Base-by-base conservation (phyloP, 2,888 invertebrate species). In the Drosophila neotestacea region DNA sequence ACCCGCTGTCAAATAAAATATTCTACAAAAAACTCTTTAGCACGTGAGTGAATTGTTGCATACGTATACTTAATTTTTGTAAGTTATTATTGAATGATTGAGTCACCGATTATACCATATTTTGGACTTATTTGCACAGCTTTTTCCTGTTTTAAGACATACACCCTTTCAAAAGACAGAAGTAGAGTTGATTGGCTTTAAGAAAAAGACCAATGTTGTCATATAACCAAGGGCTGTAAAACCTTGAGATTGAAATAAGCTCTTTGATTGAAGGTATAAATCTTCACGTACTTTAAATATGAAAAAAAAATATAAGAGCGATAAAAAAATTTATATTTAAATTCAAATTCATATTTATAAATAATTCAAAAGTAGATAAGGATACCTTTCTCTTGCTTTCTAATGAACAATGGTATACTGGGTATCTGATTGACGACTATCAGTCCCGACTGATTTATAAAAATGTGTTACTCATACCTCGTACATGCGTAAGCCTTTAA, bases 101-200 rank as follows among this genome's bases (percentile, higher is more conserved):
- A 47, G 48, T 46, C 68, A 38, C 22, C 47, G 64, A 64, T 59
- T 70, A 55, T n/a, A 62, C 22, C 4, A 22, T 42, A n/a, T 61
- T 44, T 32, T 16, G 22, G 5, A n/a, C 6, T 7, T 71, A 28
- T 76, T 76, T 76, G 44, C 10, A 44, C 77, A 76, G 72, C 77
- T 76, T 42, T n/a, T 22, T 22, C 16, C 4, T 11, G n/a, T 39
- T 42, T 42, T 41, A 30, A 38, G 39, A 22, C n/a, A 11, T 13
- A 47, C 48, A 56, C 47, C 48, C 48, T 63, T 7, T 50, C 13
- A 22, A 1, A 22, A 16, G 36, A 36, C 6, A 22, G 27, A n/a
- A 10, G 16, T 0, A 3, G 22, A 22, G 22, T 22, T 22, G 22
- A 22, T 22, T 3, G 22, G 22, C 22, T 22, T 22, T 22, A 16